phyloP scores from a whole-genome alignment of 2,888 invertebrate genomes.

The Neoaliturus tenellus region DNA sequence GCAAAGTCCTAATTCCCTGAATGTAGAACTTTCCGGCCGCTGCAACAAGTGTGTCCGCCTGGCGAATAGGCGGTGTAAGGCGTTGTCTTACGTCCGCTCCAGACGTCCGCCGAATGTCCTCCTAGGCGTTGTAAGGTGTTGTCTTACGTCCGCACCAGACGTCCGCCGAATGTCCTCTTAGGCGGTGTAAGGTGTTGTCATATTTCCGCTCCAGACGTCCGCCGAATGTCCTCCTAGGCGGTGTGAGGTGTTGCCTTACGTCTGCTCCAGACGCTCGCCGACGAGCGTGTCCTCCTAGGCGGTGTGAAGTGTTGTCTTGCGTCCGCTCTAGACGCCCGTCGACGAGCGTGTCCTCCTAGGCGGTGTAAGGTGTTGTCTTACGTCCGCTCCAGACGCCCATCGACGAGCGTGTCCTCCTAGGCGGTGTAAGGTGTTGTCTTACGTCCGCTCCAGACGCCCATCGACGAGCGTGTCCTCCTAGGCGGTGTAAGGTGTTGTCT shows the following conservation, averaged over 20 bases:
- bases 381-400: neutral
- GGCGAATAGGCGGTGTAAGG: neutral
- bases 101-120: neutral
- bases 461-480: neutral
- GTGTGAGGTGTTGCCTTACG: conserved; percentile 17
- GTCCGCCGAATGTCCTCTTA: neutral
- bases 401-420: neutral
- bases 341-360: neutral
- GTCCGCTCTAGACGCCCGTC: neutral
- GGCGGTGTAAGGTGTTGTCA: neutral
- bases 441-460: neutral
- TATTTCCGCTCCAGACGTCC: neutral
- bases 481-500: too few species aligned
- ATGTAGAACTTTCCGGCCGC: too few species aligned
- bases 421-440: conserved; percentile 14
- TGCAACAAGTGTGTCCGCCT: too few species aligned
- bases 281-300: neutral
- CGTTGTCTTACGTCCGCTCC: conserved; percentile 1
- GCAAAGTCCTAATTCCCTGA: too few species aligned
- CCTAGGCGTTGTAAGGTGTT: neutral
- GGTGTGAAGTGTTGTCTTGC: neutral
- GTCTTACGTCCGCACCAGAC: neutral
- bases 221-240: neutral
- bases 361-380: conserved; percentile 15
- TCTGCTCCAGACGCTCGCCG: neutral